Base-by-base conservation (phyloP, 2,113 vertebrate genomes). In the Columba janthina region DNA sequence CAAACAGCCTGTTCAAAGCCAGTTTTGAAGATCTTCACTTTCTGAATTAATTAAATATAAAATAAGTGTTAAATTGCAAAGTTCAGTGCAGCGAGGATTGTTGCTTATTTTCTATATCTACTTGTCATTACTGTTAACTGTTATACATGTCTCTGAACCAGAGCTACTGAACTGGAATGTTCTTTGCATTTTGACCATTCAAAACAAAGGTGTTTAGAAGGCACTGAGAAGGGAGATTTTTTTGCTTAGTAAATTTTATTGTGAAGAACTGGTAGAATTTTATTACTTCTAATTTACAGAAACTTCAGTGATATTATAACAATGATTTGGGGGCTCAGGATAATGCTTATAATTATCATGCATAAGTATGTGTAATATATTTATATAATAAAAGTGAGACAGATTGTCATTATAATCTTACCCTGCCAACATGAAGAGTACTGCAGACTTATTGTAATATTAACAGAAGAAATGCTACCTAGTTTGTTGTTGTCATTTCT, bases 11-110 rank as follows among this genome's bases (percentile, higher is more conserved):
- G 90, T 97, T 97, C 96, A 93, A 96, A 98, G 96, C 85, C 85
- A 92, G 95, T 95, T 96, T 95, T 96, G 95, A 97, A 97, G 94
- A 97, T 98, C 96, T 91, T 93, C 94, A 90, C 91, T 96, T 97
- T 96, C 91, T 96, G 97, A 98, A 98, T 98, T 98, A 98, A 98
- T 98, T 98, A 98, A 98, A 98, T 97, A 97, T 98, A 98, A 98
- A 98, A 97, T 97, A 97, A 97, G 96, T 96, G 97, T 97, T 97
- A 96, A 98, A 98, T 97, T 96, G 93, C 88, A 87, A 97, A 98
- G 97, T 97, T 97, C 96, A 96, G 31, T 78, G 87, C 96, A 88
- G 97, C 28, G 29, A 88, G 77, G 96, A 96, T 96, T 96, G 94
- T 80, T 91, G 85, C 92, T 94, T 92, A 64, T 87, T 56, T 97